Evolutionary conservation across 2,888 invertebrate species (phyloP).

Genomic region (Megaustenia siamemsis): DNA sequence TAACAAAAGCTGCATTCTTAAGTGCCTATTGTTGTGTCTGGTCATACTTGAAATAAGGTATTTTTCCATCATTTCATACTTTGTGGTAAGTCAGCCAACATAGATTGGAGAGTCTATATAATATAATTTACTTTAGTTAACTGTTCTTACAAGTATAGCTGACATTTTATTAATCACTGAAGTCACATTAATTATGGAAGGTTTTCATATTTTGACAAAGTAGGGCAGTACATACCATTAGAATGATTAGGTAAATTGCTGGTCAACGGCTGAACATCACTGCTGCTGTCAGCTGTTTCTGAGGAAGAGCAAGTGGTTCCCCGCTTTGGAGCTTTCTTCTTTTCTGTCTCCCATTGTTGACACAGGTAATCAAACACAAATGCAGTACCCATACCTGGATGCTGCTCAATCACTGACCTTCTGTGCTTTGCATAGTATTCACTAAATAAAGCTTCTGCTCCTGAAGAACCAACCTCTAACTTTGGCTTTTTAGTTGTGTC

Average conservation of each 20-base stretch:
- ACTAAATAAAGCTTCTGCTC: slow-evolving; percentile 71
- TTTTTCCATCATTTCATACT: no score
- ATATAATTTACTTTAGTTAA: no score
- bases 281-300: neutral
- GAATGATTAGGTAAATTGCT: neutral
- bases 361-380: slow-evolving; percentile 69
- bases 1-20: no score
- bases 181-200: no score
- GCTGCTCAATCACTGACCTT: slow-evolving; percentile 71
- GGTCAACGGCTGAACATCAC: neutral
- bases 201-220: no score
- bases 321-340: neutral
- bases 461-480: neutral
- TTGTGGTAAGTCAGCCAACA: no score
- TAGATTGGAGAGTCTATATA: no score
- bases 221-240: neutral
- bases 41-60: no score
- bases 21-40: no score
- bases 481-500: slow-evolving; percentile 23
- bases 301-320: neutral
- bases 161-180: no score
- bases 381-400: slow-evolving; percentile 73
- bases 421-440: slow-evolving; percentile 75
- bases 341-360: slow-evolving; percentile 43
- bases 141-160: no score